Conservation (phyloP, 2,797 vertebrate genomes). For the Enteromius argenteus region DNA sequence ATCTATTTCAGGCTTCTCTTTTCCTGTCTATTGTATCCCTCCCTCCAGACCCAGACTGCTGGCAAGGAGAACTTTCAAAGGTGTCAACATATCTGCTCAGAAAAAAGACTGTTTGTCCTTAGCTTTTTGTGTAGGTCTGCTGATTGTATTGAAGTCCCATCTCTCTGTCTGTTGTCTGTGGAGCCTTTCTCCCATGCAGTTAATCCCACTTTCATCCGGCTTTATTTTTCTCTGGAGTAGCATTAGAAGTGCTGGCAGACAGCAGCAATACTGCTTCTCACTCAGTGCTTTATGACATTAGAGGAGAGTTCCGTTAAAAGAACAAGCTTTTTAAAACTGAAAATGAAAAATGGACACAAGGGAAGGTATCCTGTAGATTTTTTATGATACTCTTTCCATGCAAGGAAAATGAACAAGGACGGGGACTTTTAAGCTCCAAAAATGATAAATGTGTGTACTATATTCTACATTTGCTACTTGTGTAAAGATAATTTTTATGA, state of each 20-base stretch:
- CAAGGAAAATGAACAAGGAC: background rate
- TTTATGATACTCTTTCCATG: background rate
- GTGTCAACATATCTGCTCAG: slow-evolving; percentile 21
- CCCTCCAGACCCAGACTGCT: slow-evolving; percentile 2
- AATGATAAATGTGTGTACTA: background rate
- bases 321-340: background rate
- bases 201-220: slow-evolving; percentile 15
- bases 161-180: background rate
- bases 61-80: slow-evolving; percentile 19
- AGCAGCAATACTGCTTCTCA: slow-evolving; percentile 9
- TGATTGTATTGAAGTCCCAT: slow-evolving; percentile 10
- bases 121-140: slow-evolving; percentile 11
- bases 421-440: background rate
- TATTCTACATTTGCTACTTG: background rate
- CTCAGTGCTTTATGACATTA: slow-evolving; percentile 8
- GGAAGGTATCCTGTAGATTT: background rate
- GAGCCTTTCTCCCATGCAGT: background rate
- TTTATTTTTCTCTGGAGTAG: slow-evolving; percentile 28
- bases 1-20: slow-evolving; percentile 25
- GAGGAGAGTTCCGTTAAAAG: background rate
- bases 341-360: background rate
- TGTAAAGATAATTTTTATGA: background rate
- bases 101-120: background rate
- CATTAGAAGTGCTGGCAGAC: slow-evolving; percentile 6
- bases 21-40: slow-evolving; percentile 24